Evolutionary conservation across 2,797 vertebrate genomes (phyloP).

Genomic region (Naso thynnoides): DNA sequence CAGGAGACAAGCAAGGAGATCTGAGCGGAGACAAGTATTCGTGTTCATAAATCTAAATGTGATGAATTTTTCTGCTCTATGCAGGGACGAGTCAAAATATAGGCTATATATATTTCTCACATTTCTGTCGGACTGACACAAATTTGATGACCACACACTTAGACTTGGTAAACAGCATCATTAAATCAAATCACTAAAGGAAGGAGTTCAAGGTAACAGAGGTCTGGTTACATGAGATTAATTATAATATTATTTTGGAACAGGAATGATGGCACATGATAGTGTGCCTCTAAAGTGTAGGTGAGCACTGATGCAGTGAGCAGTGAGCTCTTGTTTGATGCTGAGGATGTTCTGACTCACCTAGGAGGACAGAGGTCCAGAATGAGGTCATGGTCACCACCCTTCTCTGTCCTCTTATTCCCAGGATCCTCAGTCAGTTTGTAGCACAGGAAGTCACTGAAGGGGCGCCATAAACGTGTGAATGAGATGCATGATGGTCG

Average conservation of each 20-base stretch:
- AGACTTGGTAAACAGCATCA: not conserved
- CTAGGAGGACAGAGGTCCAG: constrained; percentile 55
- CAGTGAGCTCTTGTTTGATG: not conserved
- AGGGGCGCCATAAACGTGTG: not conserved
- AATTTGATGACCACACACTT: too few species aligned
- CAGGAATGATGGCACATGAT: too few species aligned
- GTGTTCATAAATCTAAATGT: not conserved
- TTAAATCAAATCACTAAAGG: not conserved
- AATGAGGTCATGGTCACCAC: constrained; percentile 47
- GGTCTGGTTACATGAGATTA: too few species aligned
- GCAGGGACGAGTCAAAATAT: not conserved
- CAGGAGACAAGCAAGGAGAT: constrained; percentile 53
- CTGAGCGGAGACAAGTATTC: constrained; percentile 24
- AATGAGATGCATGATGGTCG: too few species aligned
- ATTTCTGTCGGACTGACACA: too few species aligned
- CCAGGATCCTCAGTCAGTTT: constrained; percentile 82
- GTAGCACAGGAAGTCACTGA: constrained; percentile 62
- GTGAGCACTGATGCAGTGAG: rapidly evolving
- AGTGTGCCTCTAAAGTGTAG: not conserved
- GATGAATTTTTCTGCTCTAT: constrained; percentile 1
- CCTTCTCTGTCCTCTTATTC: constrained; percentile 67
- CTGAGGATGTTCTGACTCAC: constrained; percentile 24
- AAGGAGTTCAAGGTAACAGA: not conserved
- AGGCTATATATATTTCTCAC: not conserved
- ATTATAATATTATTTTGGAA: too few species aligned